Conservation (phyloP, 2,113 vertebrate genomes). For the Gobiocypris rarus region DNA sequence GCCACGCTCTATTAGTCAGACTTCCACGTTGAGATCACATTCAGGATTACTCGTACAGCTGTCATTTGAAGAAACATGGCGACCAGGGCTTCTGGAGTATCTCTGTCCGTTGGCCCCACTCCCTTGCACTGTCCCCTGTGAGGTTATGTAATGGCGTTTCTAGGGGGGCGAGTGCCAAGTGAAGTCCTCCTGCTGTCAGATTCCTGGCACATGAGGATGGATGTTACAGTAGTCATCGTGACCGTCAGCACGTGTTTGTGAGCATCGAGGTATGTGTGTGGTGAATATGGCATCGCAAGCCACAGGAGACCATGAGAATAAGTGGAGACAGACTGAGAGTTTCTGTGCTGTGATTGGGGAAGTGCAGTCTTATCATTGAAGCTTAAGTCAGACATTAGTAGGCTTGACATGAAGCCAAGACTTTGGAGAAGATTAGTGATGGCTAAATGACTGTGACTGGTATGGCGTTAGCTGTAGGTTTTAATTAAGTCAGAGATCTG, state of each 20-base stretch:
- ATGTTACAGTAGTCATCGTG: not conserved
- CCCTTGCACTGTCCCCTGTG: conserved; percentile 17
- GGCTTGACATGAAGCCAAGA: not conserved
- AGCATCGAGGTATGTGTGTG: not conserved
- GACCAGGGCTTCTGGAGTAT: not conserved
- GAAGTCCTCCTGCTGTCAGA: conserved; percentile 18
- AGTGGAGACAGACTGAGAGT: not conserved
- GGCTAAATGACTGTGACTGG: not conserved
- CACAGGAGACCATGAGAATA: not conserved
- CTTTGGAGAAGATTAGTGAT: conserved; percentile 10
- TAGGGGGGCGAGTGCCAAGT: conserved; percentile 13
- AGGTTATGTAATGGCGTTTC: conserved; percentile 28
- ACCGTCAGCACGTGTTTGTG: conserved; percentile 10
- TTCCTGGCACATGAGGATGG: conserved; percentile 5
- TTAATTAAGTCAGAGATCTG: not conserved
- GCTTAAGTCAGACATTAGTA: not conserved
- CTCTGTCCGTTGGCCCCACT: not conserved
- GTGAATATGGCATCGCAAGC: not conserved
- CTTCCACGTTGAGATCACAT: not conserved
- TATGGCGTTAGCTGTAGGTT: not conserved
- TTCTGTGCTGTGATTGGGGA: not conserved
- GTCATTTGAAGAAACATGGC: conserved; percentile 12
- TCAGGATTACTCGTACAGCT: not conserved
- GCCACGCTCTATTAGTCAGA: not conserved
- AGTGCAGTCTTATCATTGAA: not conserved